Evolutionary conservation across 1,140 invertebrate species (phyloP).

Genomic region (Drosophila busckii): DNA sequence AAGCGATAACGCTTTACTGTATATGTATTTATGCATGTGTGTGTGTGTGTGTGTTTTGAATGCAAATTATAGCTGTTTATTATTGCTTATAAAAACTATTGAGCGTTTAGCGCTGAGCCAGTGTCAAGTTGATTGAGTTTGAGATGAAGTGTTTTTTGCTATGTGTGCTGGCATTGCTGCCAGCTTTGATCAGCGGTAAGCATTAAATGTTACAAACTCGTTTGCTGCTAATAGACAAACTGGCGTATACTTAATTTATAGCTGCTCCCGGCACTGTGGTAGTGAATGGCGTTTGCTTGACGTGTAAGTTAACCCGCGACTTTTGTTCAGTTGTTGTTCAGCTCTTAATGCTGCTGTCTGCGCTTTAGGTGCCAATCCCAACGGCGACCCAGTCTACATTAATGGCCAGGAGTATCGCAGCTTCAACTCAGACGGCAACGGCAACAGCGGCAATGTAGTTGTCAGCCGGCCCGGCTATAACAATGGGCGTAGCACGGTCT

Average conservation of each 20-base stretch:
- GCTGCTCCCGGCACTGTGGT: conserved; percentile 50
- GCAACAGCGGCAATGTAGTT: conserved; percentile 40
- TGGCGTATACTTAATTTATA: conserved; percentile 23
- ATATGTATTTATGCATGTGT: too few species aligned
- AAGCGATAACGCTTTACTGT: conserved; percentile 23
- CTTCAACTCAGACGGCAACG: conserved; percentile 28
- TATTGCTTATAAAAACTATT: conserved; percentile 38
- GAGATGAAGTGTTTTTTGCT: conserved; percentile 56
- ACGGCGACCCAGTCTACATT: conserved; percentile 40
- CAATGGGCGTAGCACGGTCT: conserved; percentile 21
- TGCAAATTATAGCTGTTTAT: conserved; percentile 48
- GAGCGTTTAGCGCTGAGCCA: conserved; percentile 2
- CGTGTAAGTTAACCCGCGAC: conserved; percentile 47
- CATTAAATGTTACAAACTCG: not conserved
- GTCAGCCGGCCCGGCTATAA: conserved; percentile 24
- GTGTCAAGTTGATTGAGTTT: conserved; percentile 7
- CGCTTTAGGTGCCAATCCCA: conserved; percentile 46
- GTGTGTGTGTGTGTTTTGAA: too few species aligned
- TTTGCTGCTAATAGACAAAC: conserved; percentile 6
- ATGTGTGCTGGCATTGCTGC: conserved; percentile 38
- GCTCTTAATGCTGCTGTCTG: not conserved
- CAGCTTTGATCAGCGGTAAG: conserved; percentile 48
- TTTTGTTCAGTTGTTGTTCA: not conserved
- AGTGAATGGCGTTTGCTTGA: conserved; percentile 53
- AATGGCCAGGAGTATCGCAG: conserved; percentile 57